phyloP scores from a whole-genome alignment of 1,140 invertebrate species.

The Polypedilum pembai region DNA sequence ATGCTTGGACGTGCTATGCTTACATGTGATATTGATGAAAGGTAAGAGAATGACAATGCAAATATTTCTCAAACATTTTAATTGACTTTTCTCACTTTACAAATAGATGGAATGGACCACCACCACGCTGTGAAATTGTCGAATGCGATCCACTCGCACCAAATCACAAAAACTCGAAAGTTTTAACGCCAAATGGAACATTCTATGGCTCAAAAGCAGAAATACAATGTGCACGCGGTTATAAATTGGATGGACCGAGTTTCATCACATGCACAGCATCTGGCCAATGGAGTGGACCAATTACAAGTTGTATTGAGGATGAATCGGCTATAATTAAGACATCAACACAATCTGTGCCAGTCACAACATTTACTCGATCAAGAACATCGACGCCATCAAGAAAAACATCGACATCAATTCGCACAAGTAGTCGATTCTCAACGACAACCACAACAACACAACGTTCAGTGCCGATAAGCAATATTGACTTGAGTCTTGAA shows the following conservation, averaged over 20 bases:
- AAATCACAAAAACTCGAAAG: conserved; percentile 63
- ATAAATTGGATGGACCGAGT: conserved; percentile 58
- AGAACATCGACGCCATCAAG: conserved; percentile 29
- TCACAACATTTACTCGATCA: conserved; percentile 31
- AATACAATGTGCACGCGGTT: conserved; percentile 67
- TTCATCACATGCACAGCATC: conserved; percentile 62
- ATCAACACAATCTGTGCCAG: conserved; percentile 32
- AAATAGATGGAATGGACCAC: conserved; percentile 4
- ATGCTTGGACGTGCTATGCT: conserved; percentile 72
- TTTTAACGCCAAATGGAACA: conserved; percentile 55
- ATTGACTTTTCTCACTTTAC: conserved; percentile 27
- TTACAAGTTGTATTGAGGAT: conserved; percentile 64
- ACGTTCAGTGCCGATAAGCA: neutral
- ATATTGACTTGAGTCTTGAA: conserved; percentile 17
- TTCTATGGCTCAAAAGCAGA: conserved; percentile 62
- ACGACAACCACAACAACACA: conserved; percentile 38
- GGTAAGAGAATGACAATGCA: conserved; percentile 48
- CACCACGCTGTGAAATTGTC: conserved; percentile 50
- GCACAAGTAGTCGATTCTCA: conserved; percentile 39
- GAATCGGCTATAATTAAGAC: conserved; percentile 40
- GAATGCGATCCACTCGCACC: conserved; percentile 64
- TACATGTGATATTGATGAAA: conserved; percentile 83
- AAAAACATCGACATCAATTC: conserved; percentile 18
- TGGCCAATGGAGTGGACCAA: conserved; percentile 68
- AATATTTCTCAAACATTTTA: conserved; percentile 26